Evolutionary conservation across 2,888 invertebrate genomes (phyloP), one percentile per base, ranked within the genome.

Genomic region (Piscicola geometra): DNA sequence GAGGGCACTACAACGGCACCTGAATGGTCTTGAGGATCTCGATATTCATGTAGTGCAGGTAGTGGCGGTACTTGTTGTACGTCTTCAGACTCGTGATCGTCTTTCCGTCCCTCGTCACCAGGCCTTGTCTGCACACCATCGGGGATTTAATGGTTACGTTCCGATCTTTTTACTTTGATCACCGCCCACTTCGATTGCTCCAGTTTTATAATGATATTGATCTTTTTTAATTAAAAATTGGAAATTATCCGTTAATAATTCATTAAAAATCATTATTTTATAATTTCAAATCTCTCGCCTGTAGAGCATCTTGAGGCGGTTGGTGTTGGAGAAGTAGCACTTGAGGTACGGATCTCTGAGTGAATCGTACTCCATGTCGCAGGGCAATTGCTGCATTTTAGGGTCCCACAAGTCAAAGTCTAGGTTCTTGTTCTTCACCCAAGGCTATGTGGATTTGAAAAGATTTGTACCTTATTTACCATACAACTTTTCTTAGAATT

Each of bases 391-490:
- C 60, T 56, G 71, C 64, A 73, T 64, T 9, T 30, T 35, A 1
- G 76, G 76, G 52, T 76, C 76, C 67, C 68, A 50, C 56, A 68
- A 41, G 67, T 76, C 68, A 52, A 76, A 76, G 56, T 76, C 76
- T n/a, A 76, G 56, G 25, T 50, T 41, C 30, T 72, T 71, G 41
- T 73, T 68, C 47, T 47, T 72, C 25, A 67, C 30, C 73, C 73
- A 76, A 15, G 72, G 72, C 76, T 76, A 41, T 9, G 41, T n/a
- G n/a, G n/a, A n/a, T n/a, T n/a, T n/a, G n/a, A n/a, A n/a, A n/a
- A n/a, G n/a, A n/a, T n/a, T n/a, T n/a, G n/a, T n/a, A n/a, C n/a
- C n/a, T n/a, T n/a, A n/a, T n/a, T n/a, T n/a, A n/a, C n/a, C n/a
- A n/a, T n/a, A n/a, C n/a, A n/a, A n/a, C n/a, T n/a, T n/a, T n/a